Percentiles rank a stretch among this genome's conserved stretches.
These are phyloP conservation scores for Xylocampa areola DNA, from an alignment of 2,888 invertebrate species.

Conservation along the genomic window DNA sequence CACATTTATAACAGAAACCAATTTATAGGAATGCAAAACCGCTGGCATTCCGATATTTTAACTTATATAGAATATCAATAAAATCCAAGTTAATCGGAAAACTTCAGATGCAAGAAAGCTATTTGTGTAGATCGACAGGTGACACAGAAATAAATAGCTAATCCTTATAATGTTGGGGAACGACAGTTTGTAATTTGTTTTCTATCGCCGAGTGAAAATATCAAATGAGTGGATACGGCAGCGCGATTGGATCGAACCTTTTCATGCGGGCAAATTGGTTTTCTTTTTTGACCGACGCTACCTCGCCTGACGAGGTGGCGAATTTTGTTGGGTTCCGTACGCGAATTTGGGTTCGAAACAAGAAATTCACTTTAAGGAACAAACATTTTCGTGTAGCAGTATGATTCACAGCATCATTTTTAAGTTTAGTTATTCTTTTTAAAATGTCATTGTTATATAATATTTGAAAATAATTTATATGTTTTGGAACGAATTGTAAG, in stretches of 20 bases:
- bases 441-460: too few relatives aligned
- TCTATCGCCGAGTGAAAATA: slow-evolving; percentile 85
- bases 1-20: slow-evolving; percentile 52
- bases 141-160: slow-evolving; percentile 82
- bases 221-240: slow-evolving; percentile 88
- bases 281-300: slow-evolving; percentile 86
- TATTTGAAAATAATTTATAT: too few relatives aligned
- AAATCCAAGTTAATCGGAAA: slow-evolving; percentile 81
- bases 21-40: slow-evolving; percentile 70
- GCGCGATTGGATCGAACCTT: slow-evolving; percentile 86
- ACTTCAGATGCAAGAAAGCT: slow-evolving; percentile 79
- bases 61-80: slow-evolving; percentile 59
- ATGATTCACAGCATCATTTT: too few relatives aligned
- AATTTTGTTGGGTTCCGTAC: slow-evolving; percentile 70
- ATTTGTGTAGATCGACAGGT: slow-evolving; percentile 82
- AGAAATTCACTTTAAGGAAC: background rate
- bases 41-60: slow-evolving; percentile 62
- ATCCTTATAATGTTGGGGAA: slow-evolving; percentile 74
- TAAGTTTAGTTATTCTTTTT: too few relatives aligned
- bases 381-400: too few relatives aligned
- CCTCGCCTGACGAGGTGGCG: slow-evolving; percentile 82
- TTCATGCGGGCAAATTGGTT: slow-evolving; percentile 89
- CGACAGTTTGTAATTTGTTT: slow-evolving; percentile 89
- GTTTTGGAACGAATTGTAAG: too few relatives aligned
- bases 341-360: slow-evolving; percentile 1